A percentile compares a stretch with the other conserved stretches of the same genome.
phyloP scores from a whole-genome alignment of 2,113 vertebrate genomes.

The Dolichotis patagonum region DNA sequence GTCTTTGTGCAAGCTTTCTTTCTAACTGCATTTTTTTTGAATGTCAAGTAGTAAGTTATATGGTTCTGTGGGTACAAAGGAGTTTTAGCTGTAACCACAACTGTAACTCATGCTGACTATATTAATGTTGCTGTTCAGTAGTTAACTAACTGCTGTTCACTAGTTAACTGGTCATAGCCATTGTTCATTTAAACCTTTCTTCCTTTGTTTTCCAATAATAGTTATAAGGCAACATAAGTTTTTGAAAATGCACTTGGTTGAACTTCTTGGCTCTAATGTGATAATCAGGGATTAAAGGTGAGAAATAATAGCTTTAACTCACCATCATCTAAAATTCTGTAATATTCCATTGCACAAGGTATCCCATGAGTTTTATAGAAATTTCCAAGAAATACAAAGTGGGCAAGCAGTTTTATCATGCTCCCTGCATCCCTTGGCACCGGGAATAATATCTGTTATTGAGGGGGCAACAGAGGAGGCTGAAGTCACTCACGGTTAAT shows the following conservation, averaged over 20 bases:
- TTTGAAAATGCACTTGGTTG: not conserved
- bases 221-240: not conserved
- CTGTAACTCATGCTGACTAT: not conserved
- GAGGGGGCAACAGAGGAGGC: not conserved
- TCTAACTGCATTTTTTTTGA: constrained; percentile 46
- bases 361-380: not conserved
- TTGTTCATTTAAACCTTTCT: constrained; percentile 18
- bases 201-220: constrained; percentile 16
- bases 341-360: not conserved
- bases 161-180: not conserved
- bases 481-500: constrained; percentile 47
- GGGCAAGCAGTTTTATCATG: not conserved
- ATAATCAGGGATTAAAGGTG: not conserved
- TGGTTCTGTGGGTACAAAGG: not conserved
- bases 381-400: constrained; percentile 25
- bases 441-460: constrained; percentile 29
- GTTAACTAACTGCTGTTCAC: not conserved
- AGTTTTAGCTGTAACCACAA: constrained; percentile 7
- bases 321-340: not conserved
- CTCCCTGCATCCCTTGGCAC: not conserved
- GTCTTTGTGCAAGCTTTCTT: constrained; percentile 48
- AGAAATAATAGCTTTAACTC: constrained; percentile 15
- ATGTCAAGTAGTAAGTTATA: constrained; percentile 58
- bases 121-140: not conserved
- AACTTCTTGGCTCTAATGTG: not conserved